A percentile compares a stretch with the other conserved stretches of the same genome.
phyloP scores from a whole-genome alignment of 2,113 vertebrate species.

The Grammomys surdaster region DNA sequence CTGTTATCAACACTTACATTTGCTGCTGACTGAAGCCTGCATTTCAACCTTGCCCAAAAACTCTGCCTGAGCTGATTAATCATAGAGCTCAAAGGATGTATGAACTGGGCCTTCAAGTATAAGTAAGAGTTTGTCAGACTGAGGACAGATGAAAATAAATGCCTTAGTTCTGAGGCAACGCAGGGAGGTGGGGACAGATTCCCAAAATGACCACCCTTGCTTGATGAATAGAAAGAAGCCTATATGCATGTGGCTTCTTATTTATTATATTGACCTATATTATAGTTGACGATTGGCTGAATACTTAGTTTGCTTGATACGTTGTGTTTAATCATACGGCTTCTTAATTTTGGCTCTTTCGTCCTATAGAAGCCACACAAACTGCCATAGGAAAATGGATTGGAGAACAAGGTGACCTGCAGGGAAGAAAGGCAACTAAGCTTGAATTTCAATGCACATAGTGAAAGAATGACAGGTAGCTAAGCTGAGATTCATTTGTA shows the following conservation, averaged over 20 bases:
- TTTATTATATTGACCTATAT: neutral
- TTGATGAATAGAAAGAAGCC: neutral
- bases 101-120: neutral
- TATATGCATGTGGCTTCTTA: neutral
- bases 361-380: neutral
- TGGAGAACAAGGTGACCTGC: neutral
- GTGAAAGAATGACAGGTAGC: neutral
- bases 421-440: neutral
- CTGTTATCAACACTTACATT: neutral
- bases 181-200: neutral
- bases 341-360: neutral
- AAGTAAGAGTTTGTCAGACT: neutral
- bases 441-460: neutral
- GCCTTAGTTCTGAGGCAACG: neutral
- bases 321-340: neutral
- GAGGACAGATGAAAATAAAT: neutral
- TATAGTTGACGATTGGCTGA: neutral
- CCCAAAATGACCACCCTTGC: rapidly evolving
- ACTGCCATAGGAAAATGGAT: neutral
- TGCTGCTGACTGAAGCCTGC: slow-evolving; percentile 3
- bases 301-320: neutral
- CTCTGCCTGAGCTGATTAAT: slow-evolving; percentile 1
- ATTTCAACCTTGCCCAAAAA: neutral
- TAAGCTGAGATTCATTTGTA: neutral
- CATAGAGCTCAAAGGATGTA: neutral